Conservation (phyloP, 2,797 vertebrate genomes). For the Syncerus caffer region DNA sequence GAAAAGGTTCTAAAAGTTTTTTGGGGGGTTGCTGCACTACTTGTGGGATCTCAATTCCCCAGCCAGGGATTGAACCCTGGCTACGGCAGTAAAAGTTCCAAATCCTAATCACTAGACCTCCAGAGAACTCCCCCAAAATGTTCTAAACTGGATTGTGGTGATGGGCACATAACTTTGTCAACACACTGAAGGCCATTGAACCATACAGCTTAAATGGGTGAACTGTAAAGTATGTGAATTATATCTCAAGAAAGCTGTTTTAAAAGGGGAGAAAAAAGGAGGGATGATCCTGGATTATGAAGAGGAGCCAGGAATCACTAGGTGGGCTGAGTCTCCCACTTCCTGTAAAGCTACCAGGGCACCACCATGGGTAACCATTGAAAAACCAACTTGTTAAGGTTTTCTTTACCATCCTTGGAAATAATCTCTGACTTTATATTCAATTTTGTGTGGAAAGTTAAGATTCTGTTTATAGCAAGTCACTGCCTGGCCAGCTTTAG, state of each 20-base stretch:
- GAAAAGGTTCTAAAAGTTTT: not conserved
- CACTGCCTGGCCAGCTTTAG: not conserved
- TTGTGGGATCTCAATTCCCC: not conserved
- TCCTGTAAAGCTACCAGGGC: not conserved
- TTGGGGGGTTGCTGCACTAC: accelerated
- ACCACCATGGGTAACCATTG: not conserved
- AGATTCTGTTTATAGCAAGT: not conserved
- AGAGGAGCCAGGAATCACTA: not conserved
- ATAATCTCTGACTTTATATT: not conserved
- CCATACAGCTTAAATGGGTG: not conserved
- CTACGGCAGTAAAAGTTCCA: not conserved
- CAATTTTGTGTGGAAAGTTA: not conserved
- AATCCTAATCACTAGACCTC: not conserved
- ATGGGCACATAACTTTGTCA: not conserved
- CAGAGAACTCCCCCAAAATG: not conserved
- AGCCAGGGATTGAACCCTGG: not conserved
- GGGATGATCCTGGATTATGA: not conserved
- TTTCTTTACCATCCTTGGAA: not conserved
- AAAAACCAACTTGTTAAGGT: not conserved
- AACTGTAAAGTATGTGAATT: not conserved
- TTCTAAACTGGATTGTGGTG: not conserved
- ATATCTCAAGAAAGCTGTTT: not conserved
- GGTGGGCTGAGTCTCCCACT: not conserved
- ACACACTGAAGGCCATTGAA: not conserved
- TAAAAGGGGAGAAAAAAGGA: not conserved